Percentiles rank a stretch among this genome's conserved stretches.
These are phyloP conservation scores for Vulpes ferrilata DNA, from an alignment of 2,113 vertebrate species.

Conservation along the genomic window DNA sequence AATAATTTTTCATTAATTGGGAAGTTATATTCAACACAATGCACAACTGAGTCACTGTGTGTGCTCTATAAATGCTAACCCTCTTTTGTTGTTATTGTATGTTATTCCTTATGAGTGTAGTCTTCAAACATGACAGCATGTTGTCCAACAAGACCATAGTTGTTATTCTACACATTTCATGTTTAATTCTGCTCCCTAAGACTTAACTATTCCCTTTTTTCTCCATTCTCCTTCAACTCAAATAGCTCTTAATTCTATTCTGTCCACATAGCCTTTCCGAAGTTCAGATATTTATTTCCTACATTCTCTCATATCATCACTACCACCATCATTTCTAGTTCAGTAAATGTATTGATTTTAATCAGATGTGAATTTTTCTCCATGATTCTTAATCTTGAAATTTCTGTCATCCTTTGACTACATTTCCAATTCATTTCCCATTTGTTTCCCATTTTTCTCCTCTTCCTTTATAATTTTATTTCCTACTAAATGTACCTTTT, in stretches of 20 bases:
- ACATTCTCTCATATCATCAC: background rate
- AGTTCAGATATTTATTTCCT: conserved; percentile 2
- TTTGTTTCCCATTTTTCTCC: background rate
- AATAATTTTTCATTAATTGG: background rate
- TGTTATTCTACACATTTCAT: background rate
- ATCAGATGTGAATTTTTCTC: background rate
- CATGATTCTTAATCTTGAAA: background rate
- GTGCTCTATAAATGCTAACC: background rate
- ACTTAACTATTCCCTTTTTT: background rate
- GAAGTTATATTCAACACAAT: background rate
- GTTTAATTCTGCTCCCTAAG: background rate
- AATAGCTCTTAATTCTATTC: background rate
- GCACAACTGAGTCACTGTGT: background rate
- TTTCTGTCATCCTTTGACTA: background rate
- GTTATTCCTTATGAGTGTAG: background rate
- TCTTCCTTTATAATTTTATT: conserved; percentile 3
- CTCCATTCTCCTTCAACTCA: background rate
- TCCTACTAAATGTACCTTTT: background rate
- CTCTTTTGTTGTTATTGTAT: background rate
- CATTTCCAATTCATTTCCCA: background rate
- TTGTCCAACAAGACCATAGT: background rate
- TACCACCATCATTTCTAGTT: background rate
- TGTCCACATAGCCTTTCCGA: background rate
- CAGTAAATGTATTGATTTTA: background rate
- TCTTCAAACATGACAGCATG: background rate